A percentile compares a stretch with the other conserved stretches of the same genome.
phyloP scores from a whole-genome alignment of 2,888 invertebrate species.

The Aelia acuminata region DNA sequence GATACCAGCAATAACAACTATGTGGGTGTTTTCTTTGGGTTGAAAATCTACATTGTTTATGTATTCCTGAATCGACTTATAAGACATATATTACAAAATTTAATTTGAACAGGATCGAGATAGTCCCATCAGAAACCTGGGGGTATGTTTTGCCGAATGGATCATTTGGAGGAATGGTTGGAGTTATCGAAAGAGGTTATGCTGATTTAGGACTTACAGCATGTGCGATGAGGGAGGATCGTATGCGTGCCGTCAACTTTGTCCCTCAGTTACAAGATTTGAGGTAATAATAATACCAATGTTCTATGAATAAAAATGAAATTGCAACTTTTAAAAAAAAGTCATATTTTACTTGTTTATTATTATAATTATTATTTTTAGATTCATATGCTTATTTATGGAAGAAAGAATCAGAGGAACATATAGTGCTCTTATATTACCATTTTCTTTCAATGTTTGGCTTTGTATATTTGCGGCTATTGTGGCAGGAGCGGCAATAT shows the following conservation, averaged over 20 bases:
- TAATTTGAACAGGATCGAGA: conserved; percentile 56
- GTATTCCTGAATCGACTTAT: too few relatives aligned
- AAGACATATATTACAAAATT: not conserved
- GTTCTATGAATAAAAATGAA: not conserved
- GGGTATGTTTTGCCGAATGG: conserved; percentile 62
- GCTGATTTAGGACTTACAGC: conserved; percentile 62
- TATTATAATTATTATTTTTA: not conserved
- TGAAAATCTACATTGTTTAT: too few relatives aligned
- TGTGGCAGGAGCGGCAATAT: conserved; percentile 25
- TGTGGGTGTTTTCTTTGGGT: too few relatives aligned
- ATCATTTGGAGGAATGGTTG: conserved; percentile 62
- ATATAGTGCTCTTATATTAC: conserved; percentile 63
- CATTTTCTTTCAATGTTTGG: conserved; percentile 62
- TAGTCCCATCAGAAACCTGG: conserved; percentile 63
- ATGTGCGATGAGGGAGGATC: conserved; percentile 60
- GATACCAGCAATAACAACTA: too few relatives aligned
- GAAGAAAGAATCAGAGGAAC: conserved; percentile 62
- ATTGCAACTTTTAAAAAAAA: too few relatives aligned
- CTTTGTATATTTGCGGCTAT: conserved; percentile 52
- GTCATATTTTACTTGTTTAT: too few relatives aligned
- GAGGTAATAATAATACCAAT: conserved; percentile 56
- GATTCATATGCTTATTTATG: conserved; percentile 62
- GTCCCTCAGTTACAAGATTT: conserved; percentile 62
- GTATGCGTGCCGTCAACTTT: conserved; percentile 63
- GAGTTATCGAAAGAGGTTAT: conserved; percentile 61